A percentile compares a stretch with the other conserved stretches of the same genome.
Conservation (phyloP, 2,888 invertebrate genomes). For the Morpho helenor region DNA sequence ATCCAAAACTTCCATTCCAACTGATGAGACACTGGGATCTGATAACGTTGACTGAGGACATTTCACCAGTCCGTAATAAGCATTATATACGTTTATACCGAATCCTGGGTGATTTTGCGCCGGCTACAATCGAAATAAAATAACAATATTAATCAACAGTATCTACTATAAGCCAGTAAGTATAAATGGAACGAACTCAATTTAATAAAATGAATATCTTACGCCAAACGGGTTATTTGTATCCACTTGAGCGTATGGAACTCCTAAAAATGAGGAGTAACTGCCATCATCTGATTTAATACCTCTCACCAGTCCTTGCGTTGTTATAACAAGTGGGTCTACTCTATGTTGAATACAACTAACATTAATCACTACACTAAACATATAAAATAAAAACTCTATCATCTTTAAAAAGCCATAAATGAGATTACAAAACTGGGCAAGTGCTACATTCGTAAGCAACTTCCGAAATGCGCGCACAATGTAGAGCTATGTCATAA, state of each 20-base stretch:
- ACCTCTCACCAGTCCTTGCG: slow-evolving; percentile 63
- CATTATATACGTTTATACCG: slow-evolving; percentile 51
- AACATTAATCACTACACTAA: slow-evolving; percentile 31
- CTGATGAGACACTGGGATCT: slow-evolving; percentile 21
- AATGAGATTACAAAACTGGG: slow-evolving; percentile 28
- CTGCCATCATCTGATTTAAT: slow-evolving; percentile 54
- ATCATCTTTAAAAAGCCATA: slow-evolving; percentile 36
- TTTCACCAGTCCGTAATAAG: slow-evolving; percentile 49
- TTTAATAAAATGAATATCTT: slow-evolving; percentile 34
- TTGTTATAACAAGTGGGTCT: slow-evolving; percentile 60
- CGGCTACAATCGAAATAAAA: slow-evolving; percentile 40
- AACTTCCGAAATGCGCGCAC: slow-evolving; percentile 20
- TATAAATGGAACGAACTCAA: neutral
- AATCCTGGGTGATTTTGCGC: slow-evolving; percentile 45
- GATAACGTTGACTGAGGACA: slow-evolving; percentile 51
- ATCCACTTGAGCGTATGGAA: slow-evolving; percentile 64
- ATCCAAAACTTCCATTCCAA: slow-evolving; percentile 61
- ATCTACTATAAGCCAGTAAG: neutral
- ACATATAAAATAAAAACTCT: slow-evolving; percentile 30
- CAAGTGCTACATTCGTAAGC: slow-evolving; percentile 15
- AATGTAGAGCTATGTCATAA: slow-evolving; percentile 21
- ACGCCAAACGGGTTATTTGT: slow-evolving; percentile 64
- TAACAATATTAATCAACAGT: neutral
- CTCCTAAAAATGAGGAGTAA: slow-evolving; percentile 62
- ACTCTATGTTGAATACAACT: slow-evolving; percentile 44